These are phyloP conservation scores for Hucho hucho DNA, from an alignment of 2,113 vertebrate species.

Conservation along the genomic window DNA sequence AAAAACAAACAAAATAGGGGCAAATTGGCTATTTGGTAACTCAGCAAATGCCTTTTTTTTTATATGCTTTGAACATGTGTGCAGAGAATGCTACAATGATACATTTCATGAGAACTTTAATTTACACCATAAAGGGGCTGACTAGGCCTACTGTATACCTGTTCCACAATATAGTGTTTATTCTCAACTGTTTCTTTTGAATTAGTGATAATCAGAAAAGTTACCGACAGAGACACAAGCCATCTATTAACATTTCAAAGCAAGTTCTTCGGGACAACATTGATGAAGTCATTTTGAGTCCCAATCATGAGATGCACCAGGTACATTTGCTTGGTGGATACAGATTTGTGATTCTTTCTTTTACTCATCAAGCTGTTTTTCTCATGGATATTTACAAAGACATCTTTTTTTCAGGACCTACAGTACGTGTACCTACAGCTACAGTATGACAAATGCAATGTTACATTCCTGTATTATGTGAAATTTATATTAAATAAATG, in stretches of 20 bases:
- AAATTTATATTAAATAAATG: constrained; percentile 57
- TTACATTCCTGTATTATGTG: constrained; percentile 42
- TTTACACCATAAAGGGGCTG: constrained; percentile 52
- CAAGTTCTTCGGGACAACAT: constrained; percentile 25
- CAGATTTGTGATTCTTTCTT: constrained; percentile 27
- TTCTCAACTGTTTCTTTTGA: constrained; percentile 12
- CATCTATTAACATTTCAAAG: constrained; percentile 21
- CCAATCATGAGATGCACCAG: constrained; percentile 47
- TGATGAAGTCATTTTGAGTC: constrained; percentile 27
- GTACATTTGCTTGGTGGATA: constrained; percentile 23
- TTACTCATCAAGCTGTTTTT: constrained; percentile 32
- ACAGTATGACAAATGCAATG: constrained; percentile 56
- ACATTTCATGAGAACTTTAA: constrained; percentile 48
- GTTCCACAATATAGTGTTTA: constrained; percentile 40
- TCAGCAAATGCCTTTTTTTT: constrained; percentile 27
- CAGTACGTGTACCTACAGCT: constrained; percentile 22
- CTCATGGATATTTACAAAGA: constrained; percentile 62
- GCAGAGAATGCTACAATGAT: constrained; percentile 53
- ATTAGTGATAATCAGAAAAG: constrained; percentile 21
- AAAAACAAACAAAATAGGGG: constrained; percentile 7
- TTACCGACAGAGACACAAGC: constrained; percentile 20
- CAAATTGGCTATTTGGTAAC: constrained; percentile 20
- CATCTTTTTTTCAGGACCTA: constrained; percentile 25
- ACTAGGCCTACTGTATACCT: constrained; percentile 26
- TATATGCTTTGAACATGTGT: constrained; percentile 24